phyloP scores from a whole-genome alignment of 2,113 vertebrate genomes.

The Okapia johnstoni region DNA sequence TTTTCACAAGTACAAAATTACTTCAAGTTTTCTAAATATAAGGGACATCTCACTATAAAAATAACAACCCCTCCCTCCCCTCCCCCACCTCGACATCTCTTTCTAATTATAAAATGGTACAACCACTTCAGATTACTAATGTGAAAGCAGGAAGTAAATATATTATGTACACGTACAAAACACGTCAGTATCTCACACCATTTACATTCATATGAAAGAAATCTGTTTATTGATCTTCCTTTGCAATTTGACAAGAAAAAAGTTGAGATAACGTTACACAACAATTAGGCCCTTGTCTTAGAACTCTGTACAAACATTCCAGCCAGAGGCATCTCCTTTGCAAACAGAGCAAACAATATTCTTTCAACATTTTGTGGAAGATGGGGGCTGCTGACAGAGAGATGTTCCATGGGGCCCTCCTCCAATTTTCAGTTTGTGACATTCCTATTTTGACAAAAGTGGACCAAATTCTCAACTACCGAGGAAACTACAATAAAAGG shows the following conservation, averaged over 20 bases:
- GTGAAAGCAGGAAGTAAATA: conserved; percentile 69
- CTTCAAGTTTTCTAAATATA: conserved; percentile 78
- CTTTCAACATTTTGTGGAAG: neutral
- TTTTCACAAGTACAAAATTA: conserved; percentile 81
- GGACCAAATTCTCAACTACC: neutral
- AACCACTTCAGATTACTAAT: conserved; percentile 68
- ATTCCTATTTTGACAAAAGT: neutral
- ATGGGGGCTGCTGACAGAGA: neutral
- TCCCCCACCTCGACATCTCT: conserved; percentile 62
- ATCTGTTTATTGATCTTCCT: conserved; percentile 59
- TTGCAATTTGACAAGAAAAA: conserved; percentile 59
- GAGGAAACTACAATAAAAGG: neutral
- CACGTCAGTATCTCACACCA: conserved; percentile 63
- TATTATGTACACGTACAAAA: conserved; percentile 74
- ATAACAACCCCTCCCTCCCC: conserved; percentile 74
- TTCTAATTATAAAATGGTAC: conserved; percentile 81
- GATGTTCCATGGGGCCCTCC: neutral
- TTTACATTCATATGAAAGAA: conserved; percentile 76
- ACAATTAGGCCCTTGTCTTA: neutral
- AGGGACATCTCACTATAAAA: conserved; percentile 81
- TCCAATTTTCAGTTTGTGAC: neutral
- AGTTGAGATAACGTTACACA: conserved; percentile 22
- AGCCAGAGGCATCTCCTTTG: neutral
- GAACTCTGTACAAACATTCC: neutral
- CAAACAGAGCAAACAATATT: conserved; percentile 7